A percentile compares a stretch with the other conserved stretches of the same genome.
phyloP scores from a whole-genome alignment of 2,113 vertebrate species.

The Perccottus glenii region DNA sequence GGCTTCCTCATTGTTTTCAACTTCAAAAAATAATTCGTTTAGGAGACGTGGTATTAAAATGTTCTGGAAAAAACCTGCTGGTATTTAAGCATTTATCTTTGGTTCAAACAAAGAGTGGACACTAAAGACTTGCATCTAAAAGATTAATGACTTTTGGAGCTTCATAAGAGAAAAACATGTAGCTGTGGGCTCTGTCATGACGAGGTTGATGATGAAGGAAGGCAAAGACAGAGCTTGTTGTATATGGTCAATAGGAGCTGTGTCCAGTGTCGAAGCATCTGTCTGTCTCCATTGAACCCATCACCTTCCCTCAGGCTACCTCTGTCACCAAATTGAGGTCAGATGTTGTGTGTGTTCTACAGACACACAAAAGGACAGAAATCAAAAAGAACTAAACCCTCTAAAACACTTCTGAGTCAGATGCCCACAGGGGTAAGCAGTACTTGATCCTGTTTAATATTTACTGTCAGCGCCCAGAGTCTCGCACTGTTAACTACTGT shows the following conservation, averaged over 20 bases:
- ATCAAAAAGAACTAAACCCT: conserved; percentile 13
- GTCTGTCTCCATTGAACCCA: conserved; percentile 39
- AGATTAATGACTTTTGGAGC: conserved; percentile 50
- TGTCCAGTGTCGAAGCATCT: conserved; percentile 55
- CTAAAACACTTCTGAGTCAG: conserved; percentile 37
- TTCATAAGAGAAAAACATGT: conserved; percentile 39
- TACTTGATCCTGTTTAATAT: conserved; percentile 68
- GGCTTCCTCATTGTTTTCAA: too few species aligned
- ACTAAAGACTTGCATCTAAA: conserved; percentile 1
- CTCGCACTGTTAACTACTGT: conserved; percentile 25
- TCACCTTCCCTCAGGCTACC: conserved; percentile 65
- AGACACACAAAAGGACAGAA: conserved; percentile 21
- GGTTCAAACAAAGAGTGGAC: not conserved
- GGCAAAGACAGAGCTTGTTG: conserved; percentile 55
- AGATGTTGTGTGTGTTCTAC: conserved; percentile 39
- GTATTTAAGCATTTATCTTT: not conserved
- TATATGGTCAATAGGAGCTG: conserved; percentile 61
- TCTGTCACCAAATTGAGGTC: conserved; percentile 63
- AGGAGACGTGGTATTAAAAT: too few species aligned
- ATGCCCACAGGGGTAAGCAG: conserved; percentile 30
- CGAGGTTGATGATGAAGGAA: conserved; percentile 41
- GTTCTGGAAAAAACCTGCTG: too few species aligned
- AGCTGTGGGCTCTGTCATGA: conserved; percentile 22
- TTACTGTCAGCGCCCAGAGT: conserved; percentile 53
- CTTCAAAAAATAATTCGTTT: too few species aligned